Percentiles rank a stretch among this genome's conserved stretches.
Conservation (phyloP, 2,113 vertebrate genomes). For the Atlantisia rogersi region DNA sequence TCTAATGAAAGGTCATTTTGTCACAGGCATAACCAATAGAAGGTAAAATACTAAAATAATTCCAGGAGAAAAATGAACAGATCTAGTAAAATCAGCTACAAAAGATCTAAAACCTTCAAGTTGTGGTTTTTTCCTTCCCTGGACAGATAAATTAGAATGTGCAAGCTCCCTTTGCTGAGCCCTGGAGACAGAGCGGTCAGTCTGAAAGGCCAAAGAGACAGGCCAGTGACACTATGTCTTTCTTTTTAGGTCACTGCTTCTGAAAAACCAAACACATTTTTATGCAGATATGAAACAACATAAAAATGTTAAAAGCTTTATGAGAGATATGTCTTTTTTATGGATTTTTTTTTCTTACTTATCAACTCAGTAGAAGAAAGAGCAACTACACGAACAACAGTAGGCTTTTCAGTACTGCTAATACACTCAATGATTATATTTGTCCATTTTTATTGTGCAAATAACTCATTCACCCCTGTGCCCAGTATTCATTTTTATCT, state of each 20-base stretch:
- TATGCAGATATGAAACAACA: background rate
- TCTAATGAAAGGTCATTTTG: background rate
- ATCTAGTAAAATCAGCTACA: background rate
- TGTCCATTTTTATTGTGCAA: background rate
- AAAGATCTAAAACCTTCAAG: background rate
- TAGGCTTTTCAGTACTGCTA: background rate
- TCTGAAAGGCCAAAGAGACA: background rate
- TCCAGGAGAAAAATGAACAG: background rate
- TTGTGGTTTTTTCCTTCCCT: background rate
- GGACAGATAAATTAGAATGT: background rate
- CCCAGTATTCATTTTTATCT: background rate
- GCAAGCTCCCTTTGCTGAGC: background rate
- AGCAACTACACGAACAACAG: background rate
- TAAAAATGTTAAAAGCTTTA: background rate
- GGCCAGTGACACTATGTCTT: background rate
- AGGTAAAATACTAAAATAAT: background rate
- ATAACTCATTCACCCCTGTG: background rate
- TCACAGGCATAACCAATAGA: background rate
- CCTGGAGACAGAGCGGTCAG: background rate
- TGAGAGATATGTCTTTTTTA: background rate
- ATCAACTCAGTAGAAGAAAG: background rate
- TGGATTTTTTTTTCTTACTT: background rate
- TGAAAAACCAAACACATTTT: background rate
- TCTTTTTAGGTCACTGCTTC: background rate
- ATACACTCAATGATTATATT: background rate